Base-by-base conservation (phyloP, 2,113 vertebrate genomes). In the Sula dactylatra region DNA sequence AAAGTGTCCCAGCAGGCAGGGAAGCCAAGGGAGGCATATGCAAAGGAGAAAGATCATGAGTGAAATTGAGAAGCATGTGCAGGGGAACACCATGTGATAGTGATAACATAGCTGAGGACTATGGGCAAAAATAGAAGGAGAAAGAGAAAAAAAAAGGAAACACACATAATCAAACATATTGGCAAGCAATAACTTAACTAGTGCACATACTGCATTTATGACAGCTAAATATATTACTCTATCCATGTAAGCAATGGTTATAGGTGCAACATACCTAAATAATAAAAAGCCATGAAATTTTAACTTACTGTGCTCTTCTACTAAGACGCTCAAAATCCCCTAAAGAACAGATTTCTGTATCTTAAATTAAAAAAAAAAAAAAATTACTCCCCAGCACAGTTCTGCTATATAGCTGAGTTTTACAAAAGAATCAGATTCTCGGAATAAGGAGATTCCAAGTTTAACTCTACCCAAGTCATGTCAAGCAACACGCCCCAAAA, bases 11-110 rank as follows among this genome's bases (percentile, higher is more conserved):
- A 90, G 93, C 54, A 90, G 58, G 81, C 82, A 93, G 64, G 74
- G 44, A 93, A 96, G 74, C 66, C 88, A 82, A 95, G 40, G 7
- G n/a, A 95, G 90, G 79, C 93, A 96, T 94, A 95, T 96, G 94
- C 66, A 86, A 69, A 88, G 87, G 78, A 93, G 64, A 76, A 78
- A 91, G 62, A 96, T 73, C 44, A 44, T 52, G 49, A 93, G 74
- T 19, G 74, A 94, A 86, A 70, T 6, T 29, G 50, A 88, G 82
- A 94, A 95, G 54, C 82, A 56, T 10, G 42, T 93, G 88, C 87
- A 93, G 74, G 87, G 78, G 50, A 94, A 92, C 61, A 85, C 81
- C 74, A 65, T 54, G 70, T 56, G 73, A 93, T 20, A 42, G 49
- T 44, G 72, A 38, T 38, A 92, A 88, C 3, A 1, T 15, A 76